A percentile compares a stretch with the other conserved stretches of the same genome.
Evolutionary conservation across 2,888 invertebrate species (phyloP).

Genomic region (Pristionchus maxplancki): DNA sequence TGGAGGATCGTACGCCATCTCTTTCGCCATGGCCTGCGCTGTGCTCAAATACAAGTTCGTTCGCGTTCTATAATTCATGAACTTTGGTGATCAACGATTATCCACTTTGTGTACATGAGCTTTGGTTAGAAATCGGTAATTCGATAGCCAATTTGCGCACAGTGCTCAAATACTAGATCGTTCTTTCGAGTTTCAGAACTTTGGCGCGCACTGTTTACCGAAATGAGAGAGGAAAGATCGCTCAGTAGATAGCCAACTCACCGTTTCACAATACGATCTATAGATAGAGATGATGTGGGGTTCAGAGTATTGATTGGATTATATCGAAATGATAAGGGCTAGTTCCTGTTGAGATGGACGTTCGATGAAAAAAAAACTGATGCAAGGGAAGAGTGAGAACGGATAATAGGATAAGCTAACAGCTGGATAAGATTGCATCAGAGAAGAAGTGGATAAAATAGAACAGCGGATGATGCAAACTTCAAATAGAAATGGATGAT

Average conservation of each 20-base stretch:
- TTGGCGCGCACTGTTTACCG: background rate
- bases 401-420: background rate
- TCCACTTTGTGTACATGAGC: too few species aligned
- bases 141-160: background rate
- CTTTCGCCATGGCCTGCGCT: slow-evolving; percentile 51
- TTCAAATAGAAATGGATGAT: background rate
- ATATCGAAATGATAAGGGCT: too few species aligned
- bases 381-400: background rate
- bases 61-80: too few species aligned
- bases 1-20: slow-evolving; percentile 52
- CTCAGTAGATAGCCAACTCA: background rate
- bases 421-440: background rate
- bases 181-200: background rate
- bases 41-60: slow-evolving; percentile 52
- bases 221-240: slow-evolving; percentile 11
- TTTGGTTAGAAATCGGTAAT: background rate
- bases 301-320: background rate
- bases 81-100: too few species aligned
- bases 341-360: too few species aligned
- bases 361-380: background rate
- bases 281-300: background rate
- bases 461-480: background rate
- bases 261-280: background rate
- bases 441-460: background rate
- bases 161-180: background rate